These are phyloP conservation scores for Saturnia japonica DNA, from an alignment of 2,888 invertebrate species.

Conservation along the genomic window DNA sequence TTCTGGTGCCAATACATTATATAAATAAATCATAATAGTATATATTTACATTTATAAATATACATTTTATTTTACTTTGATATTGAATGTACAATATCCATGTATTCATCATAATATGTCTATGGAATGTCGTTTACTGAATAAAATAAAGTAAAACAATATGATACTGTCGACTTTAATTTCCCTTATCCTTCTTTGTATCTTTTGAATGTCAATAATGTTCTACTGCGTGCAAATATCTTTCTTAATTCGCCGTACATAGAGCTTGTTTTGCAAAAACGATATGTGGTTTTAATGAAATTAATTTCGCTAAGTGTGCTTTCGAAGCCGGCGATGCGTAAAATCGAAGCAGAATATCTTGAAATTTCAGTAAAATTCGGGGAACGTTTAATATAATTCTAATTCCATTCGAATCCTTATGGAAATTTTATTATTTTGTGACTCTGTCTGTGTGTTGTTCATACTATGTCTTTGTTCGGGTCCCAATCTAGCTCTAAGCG, in stretches of 20 bases:
- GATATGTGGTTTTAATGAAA: slow-evolving; percentile 48
- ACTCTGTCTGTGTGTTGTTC: no score
- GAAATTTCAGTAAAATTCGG: slow-evolving; percentile 35
- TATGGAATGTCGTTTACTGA: slow-evolving; percentile 73
- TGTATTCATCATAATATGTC: slow-evolving; percentile 74
- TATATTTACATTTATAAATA: slow-evolving; percentile 75
- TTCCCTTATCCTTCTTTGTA: slow-evolving; percentile 35
- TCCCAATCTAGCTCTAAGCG: no score
- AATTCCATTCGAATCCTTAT: slow-evolving; percentile 12
- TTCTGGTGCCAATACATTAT: slow-evolving; percentile 73
- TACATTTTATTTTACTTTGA: slow-evolving; percentile 75
- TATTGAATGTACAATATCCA: slow-evolving; percentile 74
- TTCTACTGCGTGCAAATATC: slow-evolving; percentile 19
- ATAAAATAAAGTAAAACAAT: slow-evolving; percentile 59
- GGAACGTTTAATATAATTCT: slow-evolving; percentile 22
- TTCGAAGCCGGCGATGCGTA: slow-evolving; percentile 49
- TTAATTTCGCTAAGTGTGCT: slow-evolving; percentile 56
- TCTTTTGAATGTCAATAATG: slow-evolving; percentile 34
- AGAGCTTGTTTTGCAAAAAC: slow-evolving; percentile 32
- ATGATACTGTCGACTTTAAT: slow-evolving; percentile 19
- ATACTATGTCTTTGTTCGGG: no score
- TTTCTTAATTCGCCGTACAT: slow-evolving; percentile 18
- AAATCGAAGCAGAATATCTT: slow-evolving; percentile 31
- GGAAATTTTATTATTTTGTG: slow-evolving; percentile 11
- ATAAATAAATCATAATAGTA: slow-evolving; percentile 62